Evolutionary conservation across 2,113 vertebrate species (phyloP), one percentile per base, ranked within the genome.

Genomic region (Otocyon megalotis): DNA sequence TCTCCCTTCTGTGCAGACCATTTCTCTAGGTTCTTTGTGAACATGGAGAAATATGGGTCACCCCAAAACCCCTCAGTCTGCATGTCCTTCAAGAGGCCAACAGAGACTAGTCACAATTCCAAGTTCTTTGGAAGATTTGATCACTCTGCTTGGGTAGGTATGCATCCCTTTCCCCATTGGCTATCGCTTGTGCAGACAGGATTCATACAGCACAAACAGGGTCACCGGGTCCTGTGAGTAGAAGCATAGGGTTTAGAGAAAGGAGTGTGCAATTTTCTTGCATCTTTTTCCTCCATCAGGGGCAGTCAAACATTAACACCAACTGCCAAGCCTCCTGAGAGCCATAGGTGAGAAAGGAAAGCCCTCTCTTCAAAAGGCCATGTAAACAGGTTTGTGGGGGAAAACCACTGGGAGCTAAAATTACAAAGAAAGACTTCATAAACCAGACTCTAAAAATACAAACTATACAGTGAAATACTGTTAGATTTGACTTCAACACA

Each of bases 51-150:
- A 93, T 65, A 90, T 11, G 19, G 54, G 86, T 43, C n/a, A 88
- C 43, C 56, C 30, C 22, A 0, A 96, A 89, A 54, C 6, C 15
- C 76, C 72, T 94, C 20, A n/a, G 77, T 77, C 10, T 83, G 32
- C 76, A 92, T 71, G 79, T 93, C 53, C 53, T 96, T 96, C 37
- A 93, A 96, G 67, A 86, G n/a, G 43, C 16, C 53, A 93, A 54
- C 60, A 89, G 85, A 96, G 54, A 96, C 37, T 74, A 28, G 32
- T n/a, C n/a, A 56, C 54, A 79, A 90, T 82, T 97, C 56, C 86
- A 89, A 88, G 91, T 94, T 88, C 54, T 77, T 92, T 72, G 53
- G 37, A 86, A 48, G 62, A 92, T 93, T 2, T 92, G 11, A 81
- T 22, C 37, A 26, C 10, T 53, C 22, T 84, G 85, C 62, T 80